Conservation (phyloP, 1,140 invertebrate genomes). For the Platorchestia sp. region DNA sequence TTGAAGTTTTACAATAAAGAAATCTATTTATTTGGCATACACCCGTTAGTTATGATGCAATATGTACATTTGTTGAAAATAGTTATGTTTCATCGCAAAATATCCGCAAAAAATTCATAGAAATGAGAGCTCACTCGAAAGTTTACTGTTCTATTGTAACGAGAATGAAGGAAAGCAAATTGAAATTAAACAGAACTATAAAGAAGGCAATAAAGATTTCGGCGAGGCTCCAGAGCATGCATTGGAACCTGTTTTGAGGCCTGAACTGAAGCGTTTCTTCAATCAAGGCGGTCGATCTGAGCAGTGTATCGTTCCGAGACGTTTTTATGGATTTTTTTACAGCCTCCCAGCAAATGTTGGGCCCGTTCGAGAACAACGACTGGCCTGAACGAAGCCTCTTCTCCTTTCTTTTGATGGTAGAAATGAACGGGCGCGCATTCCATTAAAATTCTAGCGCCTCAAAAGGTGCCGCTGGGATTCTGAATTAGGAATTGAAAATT, state of each 20-base stretch:
- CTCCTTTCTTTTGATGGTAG: neutral
- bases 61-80: neutral
- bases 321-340: constrained; percentile 43
- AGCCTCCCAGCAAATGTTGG: constrained; percentile 20
- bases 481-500: neutral
- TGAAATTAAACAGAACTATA: neutral
- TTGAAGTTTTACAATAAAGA: too few species aligned
- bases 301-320: constrained; percentile 21
- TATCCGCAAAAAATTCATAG: neutral
- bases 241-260: neutral
- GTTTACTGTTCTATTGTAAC: neutral
- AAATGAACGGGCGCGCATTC: constrained; percentile 24
- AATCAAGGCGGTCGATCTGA: neutral
- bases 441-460: neutral
- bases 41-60: neutral
- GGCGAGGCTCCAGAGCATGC: neutral
- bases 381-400: neutral
- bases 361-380: neutral
- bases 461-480: neutral
- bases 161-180: neutral
- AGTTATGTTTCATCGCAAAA: neutral
- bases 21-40: too few species aligned
- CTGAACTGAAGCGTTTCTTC: neutral
- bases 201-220: neutral
- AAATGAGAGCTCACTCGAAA: too few species aligned